Percentiles rank a stretch among this genome's conserved stretches.
phyloP scores from a whole-genome alignment of 1,140 invertebrate species.

The Diplogasteroides magnus region DNA sequence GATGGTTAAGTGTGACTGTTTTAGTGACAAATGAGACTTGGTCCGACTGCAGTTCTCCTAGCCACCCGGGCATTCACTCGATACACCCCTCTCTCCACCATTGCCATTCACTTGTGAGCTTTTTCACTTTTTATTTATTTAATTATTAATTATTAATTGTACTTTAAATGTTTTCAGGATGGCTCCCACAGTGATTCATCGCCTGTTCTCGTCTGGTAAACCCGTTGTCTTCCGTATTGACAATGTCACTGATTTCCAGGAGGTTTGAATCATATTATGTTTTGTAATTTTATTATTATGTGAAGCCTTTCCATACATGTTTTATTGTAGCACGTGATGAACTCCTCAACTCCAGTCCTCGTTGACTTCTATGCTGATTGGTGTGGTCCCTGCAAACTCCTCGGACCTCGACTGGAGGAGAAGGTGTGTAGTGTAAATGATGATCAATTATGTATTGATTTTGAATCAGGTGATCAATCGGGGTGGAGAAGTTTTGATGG shows the following conservation, averaged over 20 bases:
- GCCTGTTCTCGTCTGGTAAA: not conserved
- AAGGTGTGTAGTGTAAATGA: constrained; percentile 3
- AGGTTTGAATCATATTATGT: not conserved
- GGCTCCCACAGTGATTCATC: not conserved
- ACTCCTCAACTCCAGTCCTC: constrained; percentile 72
- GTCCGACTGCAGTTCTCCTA: no score
- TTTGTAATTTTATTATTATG: no score
- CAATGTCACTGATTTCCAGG: not conserved
- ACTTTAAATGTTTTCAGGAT: not conserved
- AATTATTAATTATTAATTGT: no score
- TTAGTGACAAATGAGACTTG: no score
- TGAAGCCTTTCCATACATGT: no score
- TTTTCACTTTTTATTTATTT: no score
- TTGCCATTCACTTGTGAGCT: no score
- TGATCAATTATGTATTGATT: not conserved
- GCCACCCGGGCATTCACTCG: no score
- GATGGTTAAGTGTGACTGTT: no score
- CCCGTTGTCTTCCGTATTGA: not conserved
- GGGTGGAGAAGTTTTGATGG: constrained; percentile 17
- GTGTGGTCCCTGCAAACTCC: constrained; percentile 82
- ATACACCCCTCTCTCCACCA: no score
- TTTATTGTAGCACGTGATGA: constrained; percentile 14
- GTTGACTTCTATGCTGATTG: constrained; percentile 68
- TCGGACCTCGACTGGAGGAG: constrained; percentile 68
- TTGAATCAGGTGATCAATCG: not conserved